Evolutionary conservation across 2,888 invertebrate genomes (phyloP), one percentile per base, ranked within the genome.

Genomic region (Liodrosophila aerea): DNA sequence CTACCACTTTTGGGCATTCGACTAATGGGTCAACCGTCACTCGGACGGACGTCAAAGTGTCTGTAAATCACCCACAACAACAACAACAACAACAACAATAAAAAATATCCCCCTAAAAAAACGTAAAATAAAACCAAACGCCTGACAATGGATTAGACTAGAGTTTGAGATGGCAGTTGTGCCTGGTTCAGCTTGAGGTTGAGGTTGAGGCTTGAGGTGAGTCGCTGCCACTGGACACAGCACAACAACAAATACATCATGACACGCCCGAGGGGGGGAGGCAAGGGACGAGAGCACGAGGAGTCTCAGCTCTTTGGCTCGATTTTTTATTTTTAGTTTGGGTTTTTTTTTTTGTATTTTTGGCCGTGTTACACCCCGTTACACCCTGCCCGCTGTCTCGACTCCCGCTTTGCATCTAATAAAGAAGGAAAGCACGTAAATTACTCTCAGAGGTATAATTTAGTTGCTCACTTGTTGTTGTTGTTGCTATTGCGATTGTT

Each of bases 401-500:
- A n/a, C n/a, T n/a, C n/a, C 39, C 18, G 43, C 59, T 61, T 46
- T 66, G 66, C 67, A 72, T 72, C 70, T 77, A 85, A 85, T 82
- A 77, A 86, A 73, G 80, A 72, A 74, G 68, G 69, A 82, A 82
- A 82, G 83, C 71, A 82, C 73, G 74, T 82, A 87, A 87, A 87
- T 87, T 86, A 87, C 86, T 80, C 87, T 87, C 87, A 60, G 54
- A 67, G 87, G 87, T 76, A 86, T 87, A 86, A 87, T 86, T 86
- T 86, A 64, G 85, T 72, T 76, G 68, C 78, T 71, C 64, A 59
- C 62, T 80, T 72, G 51, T 45, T 62, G 45, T 54, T 58, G 36
- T 39, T 67, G 34, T 29, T 57, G n/a, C 7, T 57, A 41, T 63
- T 45, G 49, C 51, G 15, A n/a, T 34, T 53, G 44, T 29, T 51